Conservation (phyloP, 2,888 invertebrate species). For the Muschampia plurimacula region DNA sequence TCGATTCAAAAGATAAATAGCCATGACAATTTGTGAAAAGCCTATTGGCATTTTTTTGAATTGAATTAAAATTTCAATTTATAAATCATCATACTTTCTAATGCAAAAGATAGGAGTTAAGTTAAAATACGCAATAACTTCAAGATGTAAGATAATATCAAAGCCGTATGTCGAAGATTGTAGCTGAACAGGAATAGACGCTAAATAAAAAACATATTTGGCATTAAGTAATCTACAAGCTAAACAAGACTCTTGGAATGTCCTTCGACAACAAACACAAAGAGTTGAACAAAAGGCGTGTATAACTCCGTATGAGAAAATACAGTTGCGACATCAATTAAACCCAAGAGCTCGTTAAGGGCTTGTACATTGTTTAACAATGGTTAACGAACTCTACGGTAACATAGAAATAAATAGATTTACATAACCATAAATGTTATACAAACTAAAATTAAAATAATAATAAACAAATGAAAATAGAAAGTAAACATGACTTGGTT, state of each 20-base stretch:
- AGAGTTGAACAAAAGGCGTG: conserved; percentile 52
- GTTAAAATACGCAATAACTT: background rate
- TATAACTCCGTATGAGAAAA: conserved; percentile 53
- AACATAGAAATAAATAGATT: conserved; percentile 26
- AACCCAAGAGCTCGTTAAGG: conserved; percentile 43
- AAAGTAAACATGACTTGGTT: background rate
- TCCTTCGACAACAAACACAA: conserved; percentile 59
- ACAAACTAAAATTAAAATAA: background rate
- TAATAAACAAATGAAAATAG: background rate
- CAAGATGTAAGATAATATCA: background rate
- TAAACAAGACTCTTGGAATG: conserved; percentile 39
- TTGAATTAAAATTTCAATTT: conserved; percentile 6
- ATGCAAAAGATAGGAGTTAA: background rate
- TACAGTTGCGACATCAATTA: conserved; percentile 55
- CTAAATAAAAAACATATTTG: conserved; percentile 8
- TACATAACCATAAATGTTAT: background rate
- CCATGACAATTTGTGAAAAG: conserved; percentile 26
- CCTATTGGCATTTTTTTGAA: conserved; percentile 2
- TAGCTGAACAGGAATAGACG: background rate
- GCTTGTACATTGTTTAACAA: conserved; percentile 40
- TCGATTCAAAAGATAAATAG: conserved; percentile 13
- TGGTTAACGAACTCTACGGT: conserved; percentile 35
- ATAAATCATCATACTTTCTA: conserved; percentile 13
- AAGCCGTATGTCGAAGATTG: background rate
- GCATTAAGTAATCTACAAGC: conserved; percentile 28